Evolutionary conservation across 1,140 invertebrate genomes (phyloP), one percentile per base, ranked within the genome.

Genomic region (Drosophila chauvacae): DNA sequence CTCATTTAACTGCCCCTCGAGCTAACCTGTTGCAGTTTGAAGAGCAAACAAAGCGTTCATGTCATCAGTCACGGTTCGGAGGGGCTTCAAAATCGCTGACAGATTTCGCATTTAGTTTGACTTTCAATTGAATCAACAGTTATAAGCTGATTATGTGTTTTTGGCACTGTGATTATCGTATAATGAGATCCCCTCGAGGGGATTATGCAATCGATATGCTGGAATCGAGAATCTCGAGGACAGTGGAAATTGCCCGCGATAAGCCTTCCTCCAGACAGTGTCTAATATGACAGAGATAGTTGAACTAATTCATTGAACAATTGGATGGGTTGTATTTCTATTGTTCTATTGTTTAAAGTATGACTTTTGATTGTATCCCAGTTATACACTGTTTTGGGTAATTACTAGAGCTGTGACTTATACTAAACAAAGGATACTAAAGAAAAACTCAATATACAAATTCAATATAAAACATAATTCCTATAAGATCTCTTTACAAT

Each of bases 21-120:
- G 48, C 30, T 69, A 70, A 70, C 64, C 63, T 70, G 66, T 70
- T 70, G 66, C 66, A 48, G 28, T 23, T 30, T 35, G 14, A 35
- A n/a, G 7, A 11, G 7, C 33, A 30, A 70, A 69, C 66, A 70
- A 70, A 45, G 30, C 42, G 50, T 41, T 44, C 66, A 28, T 28
- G 28, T 18, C 9, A 37, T 26, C 11, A 63, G 13, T 20, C 16
- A 53, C 26, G 13, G 14, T 26, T 28, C 45, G 45, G 1, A 5
- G 26, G 4, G 45, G 14, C 18, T 26, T 28, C 14, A 26, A 65
- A 68, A 41, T 68, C n/a, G 44, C 18, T 30, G 61, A 28, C 16
- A 68, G 16, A 42, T 51, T 66, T 68, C 28, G 44, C 44, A 53
- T 42, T 66, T 35, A 53, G 39, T 28, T 68, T n/a, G 28, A 28